Base-by-base conservation (phyloP, 2,113 vertebrate genomes). In the Hyaena hyaena region DNA sequence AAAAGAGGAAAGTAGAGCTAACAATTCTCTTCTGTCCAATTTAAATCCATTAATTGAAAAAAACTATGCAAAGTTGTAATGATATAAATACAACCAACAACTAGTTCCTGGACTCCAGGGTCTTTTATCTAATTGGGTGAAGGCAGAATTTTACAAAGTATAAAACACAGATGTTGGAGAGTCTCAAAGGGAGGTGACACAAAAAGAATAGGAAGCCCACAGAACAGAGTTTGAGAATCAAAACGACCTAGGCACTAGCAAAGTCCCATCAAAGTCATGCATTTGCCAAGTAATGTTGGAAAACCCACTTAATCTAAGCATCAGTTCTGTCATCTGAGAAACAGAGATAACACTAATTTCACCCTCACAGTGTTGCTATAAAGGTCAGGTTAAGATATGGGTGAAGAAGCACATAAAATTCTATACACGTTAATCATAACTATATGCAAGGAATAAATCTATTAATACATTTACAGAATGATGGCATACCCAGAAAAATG, bases 1-100 rank as follows among this genome's bases (percentile, higher is more conserved):
- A 92, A 95, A 65, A 97, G 90, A 95, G 77, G 2, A 45, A 97
- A 35, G 5, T 58, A 35, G 1, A 84, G 9, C 24, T 58, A n/a
- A 61, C 39, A 66, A 91, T 86, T 93, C n/a, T 76, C 82, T 63
- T 80, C 85, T 93, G 23, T 82, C 84, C 65, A 91, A 88, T 79
- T 95, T 81, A 71, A 65, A 83, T 16, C 23, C 39, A 89, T 11
- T 84, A 39, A 23, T 1, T n/a, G 14, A 96, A 31, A 91, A 93
- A 97, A 89, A 55, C 14, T 58, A 55, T 85, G 14, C 17, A 79
- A 92, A 65, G 81, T 24, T 77, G 31, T 69, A 35, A 81, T n/a
- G 28, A 71, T 39, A 79, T 82, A 95, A 94, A 96, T 28, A 53
- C 2, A 89, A 68, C 28, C 15, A 94, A 66, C n/a, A 65, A 65